Evolutionary conservation across 1,140 invertebrate species (phyloP).

Genomic region (Drosophila littoralis): DNA sequence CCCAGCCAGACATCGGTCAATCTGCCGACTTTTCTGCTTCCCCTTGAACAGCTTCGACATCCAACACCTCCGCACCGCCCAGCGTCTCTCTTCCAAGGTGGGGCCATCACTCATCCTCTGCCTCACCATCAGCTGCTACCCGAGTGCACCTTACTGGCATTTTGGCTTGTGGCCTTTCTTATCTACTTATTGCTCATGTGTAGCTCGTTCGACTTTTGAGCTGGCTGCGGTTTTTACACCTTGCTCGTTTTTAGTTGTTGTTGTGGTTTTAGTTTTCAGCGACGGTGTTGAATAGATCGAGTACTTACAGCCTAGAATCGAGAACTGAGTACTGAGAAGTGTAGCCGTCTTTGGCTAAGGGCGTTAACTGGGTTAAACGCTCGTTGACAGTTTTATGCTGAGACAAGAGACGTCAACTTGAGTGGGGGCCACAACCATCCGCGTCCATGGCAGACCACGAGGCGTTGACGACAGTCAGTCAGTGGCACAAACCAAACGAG

Average conservation of each 20-base stretch:
- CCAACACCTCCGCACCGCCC: constrained; percentile 70
- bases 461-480: constrained; percentile 66
- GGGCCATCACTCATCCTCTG: constrained; percentile 66
- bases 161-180: constrained; percentile 54
- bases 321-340: constrained; percentile 11
- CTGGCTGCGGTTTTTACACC: constrained; percentile 70
- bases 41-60: constrained; percentile 42
- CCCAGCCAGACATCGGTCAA: constrained; percentile 69
- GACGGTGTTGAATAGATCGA: constrained; percentile 61
- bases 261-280: constrained; percentile 19
- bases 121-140: constrained; percentile 42
- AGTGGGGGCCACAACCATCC: constrained; percentile 30
- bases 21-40: constrained; percentile 43
- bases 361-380: constrained; percentile 80
- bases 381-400: constrained; percentile 79
- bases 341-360: constrained; percentile 59
- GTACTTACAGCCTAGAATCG: constrained; percentile 27
- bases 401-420: constrained; percentile 37
- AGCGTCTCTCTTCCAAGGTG: constrained; percentile 43
- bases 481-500: constrained; percentile 76
- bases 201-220: constrained; percentile 23
- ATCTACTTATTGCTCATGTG: constrained; percentile 35
- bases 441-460: constrained; percentile 44
- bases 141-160: constrained; percentile 44
- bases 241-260: constrained; percentile 53